These are phyloP conservation scores for Itoplectis maculator DNA, from an alignment of 2,888 invertebrate species.

Conservation along the genomic window DNA sequence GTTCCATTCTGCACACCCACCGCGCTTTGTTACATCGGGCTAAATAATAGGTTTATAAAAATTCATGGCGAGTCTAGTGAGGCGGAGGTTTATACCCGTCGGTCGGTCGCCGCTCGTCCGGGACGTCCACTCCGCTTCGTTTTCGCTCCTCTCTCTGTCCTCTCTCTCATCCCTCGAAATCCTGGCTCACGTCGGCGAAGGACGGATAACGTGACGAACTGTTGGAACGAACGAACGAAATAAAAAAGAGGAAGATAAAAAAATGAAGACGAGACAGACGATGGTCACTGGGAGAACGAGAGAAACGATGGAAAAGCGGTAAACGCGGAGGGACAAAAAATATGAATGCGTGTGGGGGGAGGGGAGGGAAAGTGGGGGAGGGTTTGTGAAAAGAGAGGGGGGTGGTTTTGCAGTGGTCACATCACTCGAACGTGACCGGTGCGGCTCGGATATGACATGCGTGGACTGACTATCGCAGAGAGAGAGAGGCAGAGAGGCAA, in stretches of 20 bases:
- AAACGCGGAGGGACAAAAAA: slow-evolving; percentile 58
- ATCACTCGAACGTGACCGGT: slow-evolving; percentile 74
- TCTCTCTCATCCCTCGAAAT: slow-evolving; percentile 35
- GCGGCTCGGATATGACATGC: slow-evolving; percentile 71
- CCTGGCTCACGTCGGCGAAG: slow-evolving; percentile 42
- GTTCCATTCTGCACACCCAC: slow-evolving; percentile 40
- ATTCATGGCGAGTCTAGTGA: slow-evolving; percentile 77
- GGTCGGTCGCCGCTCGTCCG: slow-evolving; percentile 32
- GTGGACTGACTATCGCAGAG: slow-evolving; percentile 42
- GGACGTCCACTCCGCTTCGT: slow-evolving; percentile 43
- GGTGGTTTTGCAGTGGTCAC: slow-evolving; percentile 68
- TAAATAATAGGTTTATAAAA: slow-evolving; percentile 83
- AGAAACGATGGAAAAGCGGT: slow-evolving; percentile 69
- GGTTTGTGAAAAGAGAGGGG: slow-evolving; percentile 11
- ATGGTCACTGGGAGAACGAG: slow-evolving; percentile 51
- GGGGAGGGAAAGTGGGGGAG: slow-evolving; percentile 8
- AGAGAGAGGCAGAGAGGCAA: too few species aligned
- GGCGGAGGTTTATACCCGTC: slow-evolving; percentile 72
- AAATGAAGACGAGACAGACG: slow-evolving; percentile 37
- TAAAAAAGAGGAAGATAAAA: slow-evolving; percentile 43
- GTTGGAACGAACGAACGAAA: slow-evolving; percentile 66
- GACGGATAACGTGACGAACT: slow-evolving; percentile 72
- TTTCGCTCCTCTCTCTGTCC: slow-evolving; percentile 30
- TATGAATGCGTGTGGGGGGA: slow-evolving; percentile 23
- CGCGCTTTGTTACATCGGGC: slow-evolving; percentile 80